A percentile compares a stretch with the other conserved stretches of the same genome.
Conservation (phyloP, 2,113 vertebrate genomes). For the Festucalex cinctus region DNA sequence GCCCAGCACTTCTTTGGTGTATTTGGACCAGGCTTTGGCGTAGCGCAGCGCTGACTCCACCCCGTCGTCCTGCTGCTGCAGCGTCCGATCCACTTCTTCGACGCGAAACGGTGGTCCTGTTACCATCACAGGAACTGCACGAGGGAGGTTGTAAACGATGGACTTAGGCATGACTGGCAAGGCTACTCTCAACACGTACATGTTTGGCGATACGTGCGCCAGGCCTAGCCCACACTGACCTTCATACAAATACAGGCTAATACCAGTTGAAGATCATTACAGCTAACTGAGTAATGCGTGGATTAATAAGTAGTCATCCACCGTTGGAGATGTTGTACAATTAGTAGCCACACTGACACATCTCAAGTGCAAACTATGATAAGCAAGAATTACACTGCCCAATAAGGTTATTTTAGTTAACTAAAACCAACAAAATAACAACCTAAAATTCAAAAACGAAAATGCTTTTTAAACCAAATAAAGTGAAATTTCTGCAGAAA, state of each 20-base stretch:
- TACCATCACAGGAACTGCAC: constrained; percentile 62
- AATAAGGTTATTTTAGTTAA: neutral
- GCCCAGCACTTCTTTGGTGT: constrained; percentile 91
- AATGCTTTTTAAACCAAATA: too few relatives aligned
- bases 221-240: constrained; percentile 65
- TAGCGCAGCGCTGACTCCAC: constrained; percentile 91
- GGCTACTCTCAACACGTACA: neutral
- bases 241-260: constrained; percentile 66
- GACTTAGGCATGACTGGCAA: constrained; percentile 22
- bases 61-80: constrained; percentile 83
- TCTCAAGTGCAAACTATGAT: neutral
- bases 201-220: constrained; percentile 11
- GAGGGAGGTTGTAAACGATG: constrained; percentile 35
- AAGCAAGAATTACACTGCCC: neutral
- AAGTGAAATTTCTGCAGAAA: too few relatives aligned
- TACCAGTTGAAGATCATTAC: constrained; percentile 66
- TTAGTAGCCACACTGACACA: neutral
- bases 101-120: constrained; percentile 79
- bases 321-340: neutral
- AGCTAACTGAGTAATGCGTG: constrained; percentile 41
- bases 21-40: constrained; percentile 96
- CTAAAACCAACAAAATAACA: too few relatives aligned
- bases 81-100: constrained; percentile 82
- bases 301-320: constrained; percentile 23
- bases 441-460: too few relatives aligned